phyloP scores from a whole-genome alignment of 2,888 invertebrate species.

The Cremastobaeus sp. region DNA sequence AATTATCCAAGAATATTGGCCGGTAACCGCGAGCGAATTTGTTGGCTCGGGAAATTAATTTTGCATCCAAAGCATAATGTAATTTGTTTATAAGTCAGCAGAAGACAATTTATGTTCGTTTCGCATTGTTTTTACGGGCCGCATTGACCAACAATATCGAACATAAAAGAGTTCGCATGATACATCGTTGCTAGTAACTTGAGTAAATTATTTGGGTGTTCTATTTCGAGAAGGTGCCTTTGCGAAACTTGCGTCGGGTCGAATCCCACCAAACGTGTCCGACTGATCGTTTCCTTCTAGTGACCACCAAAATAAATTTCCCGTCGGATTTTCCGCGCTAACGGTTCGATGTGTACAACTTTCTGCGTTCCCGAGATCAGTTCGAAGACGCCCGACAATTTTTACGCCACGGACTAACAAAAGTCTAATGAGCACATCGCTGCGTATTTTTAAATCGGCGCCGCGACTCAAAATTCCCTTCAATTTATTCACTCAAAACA shows the following conservation, averaged over 20 bases:
- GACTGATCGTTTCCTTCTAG: slow-evolving; percentile 63
- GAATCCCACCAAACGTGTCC: slow-evolving; percentile 62
- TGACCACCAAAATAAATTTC: slow-evolving; percentile 74
- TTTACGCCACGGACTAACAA: too few species aligned
- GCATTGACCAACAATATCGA: slow-evolving; percentile 49
- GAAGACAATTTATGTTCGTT: too few species aligned
- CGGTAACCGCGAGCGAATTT: too few species aligned
- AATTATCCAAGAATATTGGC: too few species aligned
- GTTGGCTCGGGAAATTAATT: too few species aligned
- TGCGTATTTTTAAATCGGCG: slow-evolving; percentile 18
- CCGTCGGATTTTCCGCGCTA: slow-evolving; percentile 62
- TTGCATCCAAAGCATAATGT: too few species aligned
- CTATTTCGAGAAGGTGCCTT: slow-evolving; percentile 79
- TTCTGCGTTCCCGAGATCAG: too few species aligned
- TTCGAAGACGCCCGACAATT: too few species aligned
- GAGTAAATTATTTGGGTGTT: slow-evolving; percentile 79
- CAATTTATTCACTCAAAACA: too few species aligned
- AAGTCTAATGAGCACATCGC: too few species aligned
- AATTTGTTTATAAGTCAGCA: not conserved
- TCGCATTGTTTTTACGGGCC: slow-evolving; percentile 19
- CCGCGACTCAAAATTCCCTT: too few species aligned
- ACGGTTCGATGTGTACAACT: slow-evolving; percentile 53
- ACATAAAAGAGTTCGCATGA: slow-evolving; percentile 57
- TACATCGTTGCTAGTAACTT: slow-evolving; percentile 73
- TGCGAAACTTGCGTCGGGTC: slow-evolving; percentile 76